Percentiles rank a stretch among this genome's conserved stretches.
phyloP scores from a whole-genome alignment of 1,140 invertebrate genomes.

The Heliconius hermathena region DNA sequence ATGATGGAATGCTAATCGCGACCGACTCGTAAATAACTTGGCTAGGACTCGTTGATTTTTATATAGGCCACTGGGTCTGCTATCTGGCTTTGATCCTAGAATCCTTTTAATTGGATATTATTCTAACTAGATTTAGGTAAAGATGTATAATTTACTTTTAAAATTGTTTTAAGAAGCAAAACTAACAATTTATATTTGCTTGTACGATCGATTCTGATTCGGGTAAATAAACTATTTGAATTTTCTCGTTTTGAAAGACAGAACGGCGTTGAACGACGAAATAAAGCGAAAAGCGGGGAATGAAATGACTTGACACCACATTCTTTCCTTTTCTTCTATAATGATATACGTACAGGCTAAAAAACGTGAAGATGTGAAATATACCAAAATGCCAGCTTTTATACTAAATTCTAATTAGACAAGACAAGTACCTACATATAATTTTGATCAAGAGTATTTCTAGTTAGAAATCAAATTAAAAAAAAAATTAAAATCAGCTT shows the following conservation, averaged over 20 bases:
- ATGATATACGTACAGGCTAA: no score
- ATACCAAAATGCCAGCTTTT: not conserved
- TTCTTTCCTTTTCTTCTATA: not conserved
- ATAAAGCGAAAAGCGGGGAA: no score
- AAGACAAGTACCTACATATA: not conserved
- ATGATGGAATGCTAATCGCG: conserved; percentile 66
- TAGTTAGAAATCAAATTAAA: not conserved
- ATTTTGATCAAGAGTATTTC: not conserved
- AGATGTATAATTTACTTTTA: no score
- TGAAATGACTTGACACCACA: not conserved
- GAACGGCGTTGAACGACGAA: not conserved
- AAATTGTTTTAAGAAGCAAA: no score
- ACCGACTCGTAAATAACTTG: conserved; percentile 62
- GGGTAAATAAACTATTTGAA: no score
- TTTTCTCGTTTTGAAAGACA: no score
- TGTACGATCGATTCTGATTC: no score
- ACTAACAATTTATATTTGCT: no score
- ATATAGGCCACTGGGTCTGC: conserved; percentile 62
- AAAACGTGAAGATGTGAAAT: no score
- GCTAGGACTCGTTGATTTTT: conserved; percentile 56
- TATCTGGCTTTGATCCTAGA: conserved; percentile 30
- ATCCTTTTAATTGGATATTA: conserved; percentile 8
- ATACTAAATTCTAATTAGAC: not conserved
- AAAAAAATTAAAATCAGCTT: no score
- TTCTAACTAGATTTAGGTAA: not conserved